Evolutionary conservation across 2,113 vertebrate genomes (phyloP), one percentile per base, ranked within the genome.

Genomic region (Ammodytes dubius): DNA sequence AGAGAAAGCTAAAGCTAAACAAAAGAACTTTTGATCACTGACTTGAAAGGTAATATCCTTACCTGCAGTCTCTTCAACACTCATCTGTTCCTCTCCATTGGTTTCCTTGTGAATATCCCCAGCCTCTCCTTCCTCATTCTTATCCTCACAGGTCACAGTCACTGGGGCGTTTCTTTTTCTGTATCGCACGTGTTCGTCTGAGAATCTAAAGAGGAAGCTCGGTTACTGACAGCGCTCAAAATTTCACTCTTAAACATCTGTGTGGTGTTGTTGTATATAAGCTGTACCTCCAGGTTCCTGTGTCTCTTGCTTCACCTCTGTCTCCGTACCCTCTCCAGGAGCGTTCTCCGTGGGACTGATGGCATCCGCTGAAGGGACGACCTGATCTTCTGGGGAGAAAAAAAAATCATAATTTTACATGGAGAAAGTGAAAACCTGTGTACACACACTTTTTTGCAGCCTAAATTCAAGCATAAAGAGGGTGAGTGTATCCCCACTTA

Each of bases 121-220:
- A 0, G 15, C 7, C 19, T 50, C 12, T 43, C 17, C 59, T 49
- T 59, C 52, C 7, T 65, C 57, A 6, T 27, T 66, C 47, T 35
- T 56, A 63, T 60, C 35, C 15, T 45, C 19, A 4, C n/a, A 17
- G 42, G 61, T 45, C 10, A 73, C 71, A 4, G 54, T 42, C 17
- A 70, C 49, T 59, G 65, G 37, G 4, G 60, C 3, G 1, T 13
- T 4, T 50, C 53, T 61, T 65, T 70, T 40, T 56, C 57, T 13
- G n/a, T 61, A 39, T 39, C 2, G 2, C 14, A 66, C 4, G 27
- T 40, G 63, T 81, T 67, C 60, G 70, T 52, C 67, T 61, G 68
- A 71, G 56, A 39, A 4, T 59, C 83, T 88, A 37, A 61, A 85
- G 50, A 64, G 40, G 39, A 68, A 47, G n/a, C 4, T 2, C 2